Base-by-base conservation (phyloP, 2,797 vertebrate species). In the Gallirallus australis region DNA sequence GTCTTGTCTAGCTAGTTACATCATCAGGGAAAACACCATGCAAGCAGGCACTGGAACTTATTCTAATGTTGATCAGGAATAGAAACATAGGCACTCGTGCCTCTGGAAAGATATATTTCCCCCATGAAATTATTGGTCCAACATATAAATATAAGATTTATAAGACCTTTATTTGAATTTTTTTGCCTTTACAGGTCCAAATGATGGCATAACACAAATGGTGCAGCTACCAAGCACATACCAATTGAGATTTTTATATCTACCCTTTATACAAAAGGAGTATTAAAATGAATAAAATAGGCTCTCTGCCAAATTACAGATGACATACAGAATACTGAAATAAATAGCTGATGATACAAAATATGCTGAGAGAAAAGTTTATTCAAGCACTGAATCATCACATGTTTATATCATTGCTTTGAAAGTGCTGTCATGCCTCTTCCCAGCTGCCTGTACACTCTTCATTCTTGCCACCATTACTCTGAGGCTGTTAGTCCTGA, bases 281-380 rank as follows among this genome's bases (percentile, higher is more conserved):
- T 47, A 85, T 84, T 90, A 95, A 96, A 96, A 91, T 52, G 23
- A 81, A 50, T 80, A 77, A 90, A 95, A 91, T 17, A 57, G 79
- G 48, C 92, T 97, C 75, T 79, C 93, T 95, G 85, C 72, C 78
- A 88, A 90, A 95, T n/a, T 65, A 92, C 70, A 39, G 48, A 88
- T 89, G 94, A 61, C 69, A 94, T 90, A 86, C 42, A 88, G 89
- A 91, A 82, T 96, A 81, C 70, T 93, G 85, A 96, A 96, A 96
- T 91, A 92, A 97, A 94, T 90, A 95, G 89, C 83, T 91, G 89
- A 94, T 77, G 71, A 91, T 78, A 72, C 59, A 79, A 9, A 13
- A 95, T 95, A 16, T 56, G 72, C 42, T 39, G 54, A 91, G 82
- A 89, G 28, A 93, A 42, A 57, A 9, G 4, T 66, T 66, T 92